Conservation (phyloP, 1,140 invertebrate genomes). For the Drosophila sulfurigaster region DNA sequence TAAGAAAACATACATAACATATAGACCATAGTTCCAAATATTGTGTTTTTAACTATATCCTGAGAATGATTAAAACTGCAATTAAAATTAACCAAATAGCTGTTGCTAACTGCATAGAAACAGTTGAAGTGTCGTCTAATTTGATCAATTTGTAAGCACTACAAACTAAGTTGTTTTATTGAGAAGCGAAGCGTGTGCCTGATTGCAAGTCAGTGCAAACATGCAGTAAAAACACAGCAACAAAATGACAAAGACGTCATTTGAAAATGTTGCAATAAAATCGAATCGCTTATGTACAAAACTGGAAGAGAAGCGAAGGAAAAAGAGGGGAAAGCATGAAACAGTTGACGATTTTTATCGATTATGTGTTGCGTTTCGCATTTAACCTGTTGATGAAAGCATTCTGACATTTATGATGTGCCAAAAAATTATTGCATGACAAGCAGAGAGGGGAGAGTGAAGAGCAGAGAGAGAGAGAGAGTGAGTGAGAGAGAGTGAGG, state of each 20-base stretch:
- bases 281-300: background rate
- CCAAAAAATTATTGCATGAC: slow-evolving; percentile 24
- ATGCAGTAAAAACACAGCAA: background rate
- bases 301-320: too few relatives aligned
- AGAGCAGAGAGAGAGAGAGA: background rate
- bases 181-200: slow-evolving; percentile 54
- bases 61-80: too few relatives aligned
- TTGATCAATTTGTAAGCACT: too few relatives aligned
- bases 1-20: too few relatives aligned
- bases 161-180: background rate
- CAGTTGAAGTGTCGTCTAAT: too few relatives aligned
- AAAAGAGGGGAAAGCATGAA: background rate
- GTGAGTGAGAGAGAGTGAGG: background rate
- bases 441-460: background rate
- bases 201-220: slow-evolving; percentile 50
- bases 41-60: too few relatives aligned
- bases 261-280: slow-evolving; percentile 24
- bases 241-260: slow-evolving; percentile 24
- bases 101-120: too few relatives aligned
- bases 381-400: slow-evolving; percentile 51
- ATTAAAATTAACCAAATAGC: too few relatives aligned
- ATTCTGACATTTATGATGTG: slow-evolving; percentile 39
- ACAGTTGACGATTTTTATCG: slow-evolving; percentile 18
- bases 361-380: slow-evolving; percentile 16
- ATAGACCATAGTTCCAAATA: too few relatives aligned